Base-by-base conservation (phyloP, 2,797 vertebrate genomes). In the Hafferia zeledoni region DNA sequence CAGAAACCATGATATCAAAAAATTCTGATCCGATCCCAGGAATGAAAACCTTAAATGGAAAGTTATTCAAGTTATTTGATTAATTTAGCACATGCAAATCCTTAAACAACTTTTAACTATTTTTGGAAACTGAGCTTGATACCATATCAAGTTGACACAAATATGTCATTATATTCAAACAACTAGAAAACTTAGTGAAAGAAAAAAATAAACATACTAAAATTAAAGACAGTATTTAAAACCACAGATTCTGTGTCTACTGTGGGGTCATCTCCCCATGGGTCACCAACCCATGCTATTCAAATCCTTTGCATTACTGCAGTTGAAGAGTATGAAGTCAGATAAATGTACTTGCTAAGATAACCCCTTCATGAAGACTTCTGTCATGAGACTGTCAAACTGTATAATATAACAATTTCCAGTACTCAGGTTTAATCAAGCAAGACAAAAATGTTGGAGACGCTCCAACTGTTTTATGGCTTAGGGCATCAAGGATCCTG, bases 41-140 rank as follows among this genome's bases (percentile, higher is more conserved):
- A 93, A 86, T n/a, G 12, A 91, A 95, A 94, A 78, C 69, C 69
- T 88, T 93, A 94, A 83, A 92, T 78, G 65, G 82, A 78, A 96
- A 95, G 83, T 74, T 92, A 93, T 88, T 74, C 39, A 75, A 76
- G 56, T 59, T 79, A 88, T 89, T 91, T 79, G 35, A 69, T 86
- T 90, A 79, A 91, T 86, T 84, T 82, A 90, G 67, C 35, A 93
- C 5, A 19, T 33, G 65, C 14, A 47, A 86, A 63, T 53, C 23
- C 43, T 63, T 63, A 65, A 67, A 44, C 16, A 91, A 46, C 17
- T 87, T 84, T 8, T 49, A 82, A 69, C 52, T 92, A 27, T 71
- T 93, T 87, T 70, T 81, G 57, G 82, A 79, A 93, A 76, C 23
- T 18, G 17, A 85, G 31, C 47, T 75, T 61, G n/a, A 68, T 44